Evolutionary conservation across 2,113 vertebrate genomes (phyloP).

Genomic region (Psephotus haematonotus): DNA sequence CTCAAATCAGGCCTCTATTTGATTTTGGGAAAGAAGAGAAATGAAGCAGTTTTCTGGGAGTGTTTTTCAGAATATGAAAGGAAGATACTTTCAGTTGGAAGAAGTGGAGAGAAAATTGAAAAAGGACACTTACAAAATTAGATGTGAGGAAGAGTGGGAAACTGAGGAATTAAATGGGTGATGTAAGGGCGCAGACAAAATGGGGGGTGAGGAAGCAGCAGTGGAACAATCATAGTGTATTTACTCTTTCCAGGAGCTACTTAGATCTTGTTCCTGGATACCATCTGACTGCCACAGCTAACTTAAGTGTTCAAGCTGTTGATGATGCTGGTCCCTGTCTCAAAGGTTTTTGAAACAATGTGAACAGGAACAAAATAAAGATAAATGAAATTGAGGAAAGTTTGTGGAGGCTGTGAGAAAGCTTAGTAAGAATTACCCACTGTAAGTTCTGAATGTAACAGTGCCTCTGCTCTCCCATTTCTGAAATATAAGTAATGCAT

Average conservation of each 20-base stretch:
- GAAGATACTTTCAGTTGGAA: background rate
- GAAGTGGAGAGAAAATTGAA: background rate
- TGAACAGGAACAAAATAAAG: background rate
- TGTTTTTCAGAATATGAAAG: background rate
- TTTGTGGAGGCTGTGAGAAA: background rate
- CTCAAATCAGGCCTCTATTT: background rate
- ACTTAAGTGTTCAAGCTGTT: background rate
- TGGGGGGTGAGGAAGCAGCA: background rate
- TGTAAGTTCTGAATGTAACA: background rate
- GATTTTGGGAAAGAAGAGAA: background rate
- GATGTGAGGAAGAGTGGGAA: background rate
- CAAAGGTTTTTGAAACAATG: background rate
- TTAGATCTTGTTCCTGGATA: background rate
- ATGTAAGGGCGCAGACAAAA: background rate
- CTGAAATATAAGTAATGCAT: background rate
- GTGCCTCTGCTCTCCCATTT: background rate
- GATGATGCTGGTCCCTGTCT: background rate
- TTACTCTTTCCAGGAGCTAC: background rate
- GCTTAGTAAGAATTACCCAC: background rate
- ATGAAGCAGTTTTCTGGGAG: background rate
- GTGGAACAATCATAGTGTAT: background rate
- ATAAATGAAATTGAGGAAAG: background rate
- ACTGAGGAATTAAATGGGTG: background rate
- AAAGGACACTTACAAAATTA: background rate
- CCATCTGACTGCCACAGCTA: background rate